Base-by-base conservation (phyloP, 1,140 invertebrate species). In the Meloidogyne hapla region DNA sequence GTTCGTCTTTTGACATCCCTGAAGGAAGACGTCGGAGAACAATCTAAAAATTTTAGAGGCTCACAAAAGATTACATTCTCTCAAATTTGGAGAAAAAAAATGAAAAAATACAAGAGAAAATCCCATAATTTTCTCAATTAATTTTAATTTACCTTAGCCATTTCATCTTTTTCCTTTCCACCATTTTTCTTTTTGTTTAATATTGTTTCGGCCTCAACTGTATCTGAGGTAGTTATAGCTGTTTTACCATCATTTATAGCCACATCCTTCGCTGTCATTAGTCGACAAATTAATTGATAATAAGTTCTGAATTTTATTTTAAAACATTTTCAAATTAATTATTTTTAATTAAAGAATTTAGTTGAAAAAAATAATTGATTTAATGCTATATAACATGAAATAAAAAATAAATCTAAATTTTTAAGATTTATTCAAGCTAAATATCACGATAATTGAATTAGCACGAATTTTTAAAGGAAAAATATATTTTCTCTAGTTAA, bases 1-100 rank as follows among this genome's bases (percentile, higher is more conserved):
- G 56, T 0, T 73, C 45, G 23, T 26, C 56, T 61, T 38, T 42
- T 10, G 21, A 61, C 23, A 73, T 73, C 5, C 23, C 70, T 1
- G 42, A 26, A 28, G 70, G 70, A 18, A 73, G 38, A 65, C 70
- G 48, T 3, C 70, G 70, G 8, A 73, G 28, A n/a, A 73, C 70
- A 73, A 73, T 64, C 70, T 73, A 0, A 56, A 21, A 21, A 48
- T 48, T 48, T 48, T 18, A 3, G 1, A 48, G 2, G 0, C 15
- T 48, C 33, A 33, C n/a, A n/a, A n/a, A n/a, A n/a, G n/a, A n/a
- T n/a, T n/a, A n/a, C n/a, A n/a, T n/a, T n/a, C n/a, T n/a, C n/a
- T n/a, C n/a, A n/a, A n/a, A n/a, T n/a, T n/a, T n/a, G n/a, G n/a
- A n/a, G n/a, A n/a, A n/a, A n/a, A n/a, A n/a, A n/a, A n/a, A n/a